Conservation (phyloP, 2,113 vertebrate genomes). For the Prunella fulvescens region DNA sequence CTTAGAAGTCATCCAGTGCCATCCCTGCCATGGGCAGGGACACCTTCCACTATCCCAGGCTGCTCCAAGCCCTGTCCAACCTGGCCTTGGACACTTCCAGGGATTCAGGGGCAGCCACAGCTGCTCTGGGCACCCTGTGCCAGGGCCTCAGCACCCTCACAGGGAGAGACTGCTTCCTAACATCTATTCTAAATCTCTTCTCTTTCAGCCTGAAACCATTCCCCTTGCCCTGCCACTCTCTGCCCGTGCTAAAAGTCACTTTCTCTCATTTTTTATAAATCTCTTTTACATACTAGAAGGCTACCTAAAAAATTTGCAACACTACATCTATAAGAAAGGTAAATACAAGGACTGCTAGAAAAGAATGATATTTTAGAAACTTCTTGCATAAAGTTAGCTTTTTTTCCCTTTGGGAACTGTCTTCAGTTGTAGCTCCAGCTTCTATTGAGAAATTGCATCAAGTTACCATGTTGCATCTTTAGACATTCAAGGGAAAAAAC, state of each 20-base stretch:
- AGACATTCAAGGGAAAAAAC: neutral
- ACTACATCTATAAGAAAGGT: neutral
- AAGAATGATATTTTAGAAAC: neutral
- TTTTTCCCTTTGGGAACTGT: neutral
- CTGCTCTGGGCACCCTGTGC: neutral
- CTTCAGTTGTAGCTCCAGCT: neutral
- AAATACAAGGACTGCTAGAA: neutral
- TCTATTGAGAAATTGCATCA: neutral
- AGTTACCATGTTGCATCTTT: neutral
- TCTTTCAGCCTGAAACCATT: neutral
- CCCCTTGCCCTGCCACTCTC: neutral
- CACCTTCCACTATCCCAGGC: neutral
- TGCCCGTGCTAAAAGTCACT: neutral
- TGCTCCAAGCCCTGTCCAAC: fast-evolving
- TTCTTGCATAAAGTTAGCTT: neutral
- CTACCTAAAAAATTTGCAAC: neutral
- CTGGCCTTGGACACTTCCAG: neutral
- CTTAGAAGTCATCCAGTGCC: neutral
- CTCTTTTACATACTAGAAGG: neutral
- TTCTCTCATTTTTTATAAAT: neutral
- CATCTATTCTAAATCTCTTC: neutral
- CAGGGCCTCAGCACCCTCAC: neutral
- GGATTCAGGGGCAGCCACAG: neutral
- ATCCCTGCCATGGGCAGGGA: neutral
- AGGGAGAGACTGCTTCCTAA: neutral